Conservation (phyloP, 2,797 vertebrate genomes). For the Antrozous pallidus region DNA sequence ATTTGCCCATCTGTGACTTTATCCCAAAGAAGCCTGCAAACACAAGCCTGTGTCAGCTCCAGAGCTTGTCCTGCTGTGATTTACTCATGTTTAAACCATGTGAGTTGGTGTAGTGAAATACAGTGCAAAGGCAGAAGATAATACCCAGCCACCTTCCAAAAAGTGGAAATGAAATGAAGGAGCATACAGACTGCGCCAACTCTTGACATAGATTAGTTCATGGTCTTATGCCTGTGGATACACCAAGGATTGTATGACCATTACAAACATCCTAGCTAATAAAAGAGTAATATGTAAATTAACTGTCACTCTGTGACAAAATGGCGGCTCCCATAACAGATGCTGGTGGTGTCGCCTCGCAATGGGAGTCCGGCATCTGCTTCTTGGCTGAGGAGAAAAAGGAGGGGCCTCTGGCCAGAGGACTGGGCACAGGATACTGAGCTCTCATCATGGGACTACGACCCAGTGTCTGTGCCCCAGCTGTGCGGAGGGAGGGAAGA, state of each 20-base stretch:
- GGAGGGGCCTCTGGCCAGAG: too few species aligned
- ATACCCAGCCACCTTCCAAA: background rate
- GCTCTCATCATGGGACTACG: too few species aligned
- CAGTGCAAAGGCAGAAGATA: background rate
- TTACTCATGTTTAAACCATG: background rate
- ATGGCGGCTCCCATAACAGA: too few species aligned
- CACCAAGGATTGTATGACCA: background rate
- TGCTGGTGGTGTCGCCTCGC: too few species aligned
- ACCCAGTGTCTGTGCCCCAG: too few species aligned
- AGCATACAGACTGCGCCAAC: background rate
- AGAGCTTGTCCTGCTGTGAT: background rate
- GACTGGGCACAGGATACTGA: too few species aligned
- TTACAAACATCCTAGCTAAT: too few species aligned
- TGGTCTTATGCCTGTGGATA: background rate
- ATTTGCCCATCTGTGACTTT: background rate
- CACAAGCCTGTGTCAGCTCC: background rate
- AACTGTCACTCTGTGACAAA: too few species aligned
- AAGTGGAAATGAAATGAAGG: background rate
- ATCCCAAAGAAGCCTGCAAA: background rate
- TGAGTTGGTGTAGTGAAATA: background rate
- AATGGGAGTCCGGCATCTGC: too few species aligned
- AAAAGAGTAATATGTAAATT: too few species aligned
- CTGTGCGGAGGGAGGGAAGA: too few species aligned
- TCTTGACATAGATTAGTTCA: background rate
- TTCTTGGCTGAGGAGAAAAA: too few species aligned